Conservation (phyloP, 2,113 vertebrate genomes). For the Planiliza haematocheilus region DNA sequence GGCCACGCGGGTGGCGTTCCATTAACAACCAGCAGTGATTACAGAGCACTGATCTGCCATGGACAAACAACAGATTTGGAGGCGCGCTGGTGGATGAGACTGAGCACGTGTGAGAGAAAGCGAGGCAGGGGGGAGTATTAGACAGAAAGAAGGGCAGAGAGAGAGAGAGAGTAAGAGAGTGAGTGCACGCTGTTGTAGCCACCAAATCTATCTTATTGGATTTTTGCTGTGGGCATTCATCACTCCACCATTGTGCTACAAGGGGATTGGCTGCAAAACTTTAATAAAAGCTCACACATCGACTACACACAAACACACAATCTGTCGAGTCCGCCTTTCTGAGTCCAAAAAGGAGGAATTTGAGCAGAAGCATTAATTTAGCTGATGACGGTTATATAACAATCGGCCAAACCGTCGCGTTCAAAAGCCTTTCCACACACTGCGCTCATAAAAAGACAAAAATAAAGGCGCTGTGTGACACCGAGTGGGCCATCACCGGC, state of each 20-base stretch:
- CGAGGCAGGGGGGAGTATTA: neutral
- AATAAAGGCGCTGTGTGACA: conserved; percentile 28
- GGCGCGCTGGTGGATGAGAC: conserved; percentile 32
- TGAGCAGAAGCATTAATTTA: conserved; percentile 55
- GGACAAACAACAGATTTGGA: conserved; percentile 55
- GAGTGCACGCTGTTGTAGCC: conserved; percentile 34
- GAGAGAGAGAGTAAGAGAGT: neutral
- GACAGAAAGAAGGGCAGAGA: conserved; percentile 1
- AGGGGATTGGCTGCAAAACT: conserved; percentile 63
- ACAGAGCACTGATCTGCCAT: conserved; percentile 56
- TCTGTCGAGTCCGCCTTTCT: conserved; percentile 23
- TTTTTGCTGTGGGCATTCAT: conserved; percentile 77
- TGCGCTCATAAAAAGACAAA: conserved; percentile 1
- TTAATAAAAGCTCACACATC: conserved; percentile 74
- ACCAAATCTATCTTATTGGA: conserved; percentile 79
- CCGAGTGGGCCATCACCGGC: neutral
- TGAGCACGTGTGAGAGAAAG: conserved; percentile 17
- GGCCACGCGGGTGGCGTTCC: conserved; percentile 58
- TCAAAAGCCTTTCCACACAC: conserved; percentile 6
- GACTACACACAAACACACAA: conserved; percentile 34
- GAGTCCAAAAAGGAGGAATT: conserved; percentile 45
- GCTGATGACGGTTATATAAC: conserved; percentile 47
- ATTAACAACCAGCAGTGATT: conserved; percentile 61
- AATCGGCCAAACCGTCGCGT: conserved; percentile 17
- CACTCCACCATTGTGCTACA: conserved; percentile 65